Percentiles rank a stretch among this genome's conserved stretches.
These are phyloP conservation scores for Acromyrmex echinatior DNA, from an alignment of 1,140 invertebrate species.

Conservation along the genomic window DNA sequence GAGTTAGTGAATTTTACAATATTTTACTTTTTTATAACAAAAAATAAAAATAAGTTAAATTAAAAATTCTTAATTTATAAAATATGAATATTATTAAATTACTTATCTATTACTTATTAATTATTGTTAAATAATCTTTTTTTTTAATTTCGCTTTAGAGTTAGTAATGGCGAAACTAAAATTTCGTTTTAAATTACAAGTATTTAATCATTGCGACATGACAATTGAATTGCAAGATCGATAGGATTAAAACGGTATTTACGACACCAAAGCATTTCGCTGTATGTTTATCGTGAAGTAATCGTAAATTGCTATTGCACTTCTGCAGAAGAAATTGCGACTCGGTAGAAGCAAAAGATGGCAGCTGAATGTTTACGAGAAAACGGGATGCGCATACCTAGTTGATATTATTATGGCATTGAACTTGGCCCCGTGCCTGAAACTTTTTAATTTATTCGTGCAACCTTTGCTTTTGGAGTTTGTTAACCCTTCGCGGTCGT, in stretches of 20 bases:
- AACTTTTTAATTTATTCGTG: conserved; percentile 82
- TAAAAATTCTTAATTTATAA: conserved; percentile 4
- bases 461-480: conserved; percentile 47
- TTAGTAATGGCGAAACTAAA: neutral
- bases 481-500: conserved; percentile 57
- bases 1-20: neutral
- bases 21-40: neutral
- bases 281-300: conserved; percentile 29
- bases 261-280: conserved; percentile 14
- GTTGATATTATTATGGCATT: conserved; percentile 73
- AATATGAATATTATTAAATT: neutral
- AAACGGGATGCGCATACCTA: conserved; percentile 55
- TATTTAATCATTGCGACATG: neutral
- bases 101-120: neutral
- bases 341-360: conserved; percentile 36
- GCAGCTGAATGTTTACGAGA: conserved; percentile 57
- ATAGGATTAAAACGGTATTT: conserved; percentile 9
- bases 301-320: conserved; percentile 13
- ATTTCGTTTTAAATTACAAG: conserved; percentile 16
- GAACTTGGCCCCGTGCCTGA: conserved; percentile 81
- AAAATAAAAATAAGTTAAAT: neutral
- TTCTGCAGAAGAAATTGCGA: conserved; percentile 14
- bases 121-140: neutral
- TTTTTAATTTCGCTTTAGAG: neutral
- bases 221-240: conserved; percentile 20